Evolutionary conservation across 1,140 invertebrate genomes (phyloP).

Genomic region (Caerostris extrusa): DNA sequence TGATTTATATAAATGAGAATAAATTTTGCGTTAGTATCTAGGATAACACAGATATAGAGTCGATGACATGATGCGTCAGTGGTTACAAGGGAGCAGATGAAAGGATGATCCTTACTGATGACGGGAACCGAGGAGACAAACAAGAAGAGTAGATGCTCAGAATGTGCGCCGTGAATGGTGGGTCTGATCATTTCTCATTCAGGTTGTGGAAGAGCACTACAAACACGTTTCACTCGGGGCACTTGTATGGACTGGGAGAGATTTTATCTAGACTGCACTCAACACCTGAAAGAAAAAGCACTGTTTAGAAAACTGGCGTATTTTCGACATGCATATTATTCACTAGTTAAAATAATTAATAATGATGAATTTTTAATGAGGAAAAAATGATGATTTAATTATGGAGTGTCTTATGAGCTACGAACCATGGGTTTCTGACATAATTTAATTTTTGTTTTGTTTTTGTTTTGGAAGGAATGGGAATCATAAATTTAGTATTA

Average conservation of each 20-base stretch:
- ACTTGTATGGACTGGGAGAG: background rate
- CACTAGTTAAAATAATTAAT: no score
- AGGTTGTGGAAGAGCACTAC: constrained; percentile 27
- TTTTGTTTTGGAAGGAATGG: no score
- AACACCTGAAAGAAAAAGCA: background rate
- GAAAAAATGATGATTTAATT: no score
- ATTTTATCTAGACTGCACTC: background rate
- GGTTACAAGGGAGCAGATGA: background rate
- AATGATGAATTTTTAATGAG: no score
- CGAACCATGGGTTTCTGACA: no score
- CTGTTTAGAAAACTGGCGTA: no score
- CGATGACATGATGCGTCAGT: background rate
- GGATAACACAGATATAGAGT: background rate
- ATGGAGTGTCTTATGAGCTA: no score
- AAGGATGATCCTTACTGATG: constrained; percentile 47
- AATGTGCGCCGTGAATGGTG: constrained; percentile 57
- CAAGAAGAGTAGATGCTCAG: constrained; percentile 60
- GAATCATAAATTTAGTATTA: no score
- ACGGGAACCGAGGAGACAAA: constrained; percentile 58
- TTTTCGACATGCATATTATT: no score
- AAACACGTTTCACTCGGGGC: background rate
- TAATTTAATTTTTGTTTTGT: no score
- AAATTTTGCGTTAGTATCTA: no score
- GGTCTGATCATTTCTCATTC: constrained; percentile 71
- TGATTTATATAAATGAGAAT: no score